A percentile compares a stretch with the other conserved stretches of the same genome.
phyloP scores from a whole-genome alignment of 2,888 invertebrate genomes.

The Hedya salicella region DNA sequence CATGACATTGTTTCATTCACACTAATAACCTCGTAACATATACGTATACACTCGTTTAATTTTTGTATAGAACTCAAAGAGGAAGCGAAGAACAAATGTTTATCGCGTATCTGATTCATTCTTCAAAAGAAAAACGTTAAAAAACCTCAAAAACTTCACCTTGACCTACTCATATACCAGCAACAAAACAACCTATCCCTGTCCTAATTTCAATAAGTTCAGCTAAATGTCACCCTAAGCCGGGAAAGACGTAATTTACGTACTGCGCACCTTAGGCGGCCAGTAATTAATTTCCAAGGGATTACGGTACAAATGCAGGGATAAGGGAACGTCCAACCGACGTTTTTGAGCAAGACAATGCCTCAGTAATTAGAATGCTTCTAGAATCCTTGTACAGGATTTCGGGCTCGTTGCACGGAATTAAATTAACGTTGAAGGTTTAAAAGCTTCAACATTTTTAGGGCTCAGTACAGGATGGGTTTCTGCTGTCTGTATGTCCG shows the following conservation, averaged over 20 bases:
- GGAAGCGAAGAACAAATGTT: no score
- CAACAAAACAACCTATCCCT: constrained; percentile 26
- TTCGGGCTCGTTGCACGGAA: constrained; percentile 21
- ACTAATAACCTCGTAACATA: no score
- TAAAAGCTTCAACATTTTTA: background rate
- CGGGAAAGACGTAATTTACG: constrained; percentile 60
- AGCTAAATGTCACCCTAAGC: constrained; percentile 62
- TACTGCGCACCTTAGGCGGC: constrained; percentile 58
- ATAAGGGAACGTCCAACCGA: constrained; percentile 66
- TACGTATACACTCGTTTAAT: no score
- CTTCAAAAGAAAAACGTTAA: no score
- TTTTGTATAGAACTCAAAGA: no score
- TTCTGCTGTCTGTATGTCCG: no score
- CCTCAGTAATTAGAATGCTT: constrained; percentile 56
- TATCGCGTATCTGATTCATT: no score
- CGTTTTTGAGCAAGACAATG: constrained; percentile 66
- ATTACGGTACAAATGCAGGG: constrained; percentile 77
- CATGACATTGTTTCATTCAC: no score
- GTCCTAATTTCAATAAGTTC: constrained; percentile 49
- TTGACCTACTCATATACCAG: background rate
- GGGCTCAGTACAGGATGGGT: no score
- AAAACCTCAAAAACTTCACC: background rate
- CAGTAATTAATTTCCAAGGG: constrained; percentile 80
- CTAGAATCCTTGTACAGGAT: constrained; percentile 36
- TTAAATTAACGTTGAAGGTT: constrained; percentile 17